Base-by-base conservation (phyloP, 2,888 invertebrate genomes). In the Hermaeophaga mercurialis region DNA sequence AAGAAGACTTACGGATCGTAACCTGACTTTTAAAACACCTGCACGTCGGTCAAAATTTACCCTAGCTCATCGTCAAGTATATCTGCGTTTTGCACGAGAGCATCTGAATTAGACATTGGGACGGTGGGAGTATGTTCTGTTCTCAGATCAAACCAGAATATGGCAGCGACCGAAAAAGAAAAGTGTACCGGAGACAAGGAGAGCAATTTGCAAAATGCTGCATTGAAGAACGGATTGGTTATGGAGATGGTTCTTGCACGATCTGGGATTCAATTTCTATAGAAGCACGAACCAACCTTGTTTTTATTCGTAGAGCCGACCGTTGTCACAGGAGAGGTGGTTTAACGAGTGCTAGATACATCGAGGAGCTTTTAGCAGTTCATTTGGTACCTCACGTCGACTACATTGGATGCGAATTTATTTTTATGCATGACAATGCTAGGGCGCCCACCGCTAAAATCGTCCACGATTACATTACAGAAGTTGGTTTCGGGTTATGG, bases 101-200 rank as follows among this genome's bases (percentile, higher is more conserved):
- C 66, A 67, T 62, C 41, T 62, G 54, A 58, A 64, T 59, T 67
- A 56, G 63, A 63, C 39, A 47, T 61, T 62, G 22, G 28, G 9
- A 28, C 9, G 9, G 9, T 8, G 28, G 61, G 54, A 58, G 45
- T 52, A 46, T 58, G 60, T 63, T 66, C 49, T 66, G 41, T 58
- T 66, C 54, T 65, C 59, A 54, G 59, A 67, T 59, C 63, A 61
- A 58, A 58, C 64, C 31, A 61, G 66, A 28, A 58, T 62, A 28
- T 61, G 61, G 61, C 56, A 61, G 59, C 52, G 52, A 65, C 58
- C 56, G 63, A 59, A 54, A 61, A 63, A 63, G 36, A 53, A 63
- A 60, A 64, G 57, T 64, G 47, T 57, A 38, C 22, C 39, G 47
- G 24, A 31, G 53, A 54, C 33, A 38, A 45, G 19, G 57, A 53